These are phyloP conservation scores for Lasioglossum marginatum DNA, from an alignment of 2,888 invertebrate genomes.

Conservation along the genomic window DNA sequence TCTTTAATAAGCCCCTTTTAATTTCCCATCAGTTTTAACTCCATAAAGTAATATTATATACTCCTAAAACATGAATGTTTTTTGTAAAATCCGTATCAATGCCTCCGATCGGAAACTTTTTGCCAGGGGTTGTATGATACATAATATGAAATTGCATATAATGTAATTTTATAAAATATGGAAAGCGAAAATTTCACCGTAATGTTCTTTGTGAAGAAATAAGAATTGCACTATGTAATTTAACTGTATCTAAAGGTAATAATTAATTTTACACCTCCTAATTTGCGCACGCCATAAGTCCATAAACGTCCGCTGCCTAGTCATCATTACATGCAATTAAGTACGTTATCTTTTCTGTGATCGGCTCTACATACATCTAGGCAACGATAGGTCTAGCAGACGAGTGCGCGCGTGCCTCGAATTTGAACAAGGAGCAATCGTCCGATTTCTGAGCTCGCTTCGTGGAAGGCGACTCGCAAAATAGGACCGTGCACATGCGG, in stretches of 20 bases:
- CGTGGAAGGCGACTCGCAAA: conserved; percentile 16
- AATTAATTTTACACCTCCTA: background rate
- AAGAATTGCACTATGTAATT: background rate
- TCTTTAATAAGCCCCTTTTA: too few species aligned
- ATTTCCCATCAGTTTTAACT: too few species aligned
- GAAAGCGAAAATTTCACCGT: too few species aligned
- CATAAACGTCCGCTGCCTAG: background rate
- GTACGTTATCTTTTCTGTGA: background rate
- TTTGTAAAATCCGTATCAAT: too few species aligned
- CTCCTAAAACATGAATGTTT: too few species aligned
- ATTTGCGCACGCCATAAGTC: background rate
- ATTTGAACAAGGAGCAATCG: conserved; percentile 35
- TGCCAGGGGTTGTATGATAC: too few species aligned
- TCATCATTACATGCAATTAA: background rate
- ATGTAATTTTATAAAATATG: too few species aligned
- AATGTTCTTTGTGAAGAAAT: too few species aligned
- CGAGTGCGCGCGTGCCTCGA: conserved; percentile 18
- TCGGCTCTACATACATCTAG: conserved; percentile 28
- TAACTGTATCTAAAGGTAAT: background rate
- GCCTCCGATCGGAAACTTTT: too few species aligned
- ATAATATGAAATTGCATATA: too few species aligned
- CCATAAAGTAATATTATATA: too few species aligned
- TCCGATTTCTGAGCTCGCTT: conserved; percentile 30
- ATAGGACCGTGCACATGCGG: conserved; percentile 29
- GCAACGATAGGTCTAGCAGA: conserved; percentile 37